Base-by-base conservation (phyloP, 2,113 vertebrate genomes). In the Gopherus evgoodei region DNA sequence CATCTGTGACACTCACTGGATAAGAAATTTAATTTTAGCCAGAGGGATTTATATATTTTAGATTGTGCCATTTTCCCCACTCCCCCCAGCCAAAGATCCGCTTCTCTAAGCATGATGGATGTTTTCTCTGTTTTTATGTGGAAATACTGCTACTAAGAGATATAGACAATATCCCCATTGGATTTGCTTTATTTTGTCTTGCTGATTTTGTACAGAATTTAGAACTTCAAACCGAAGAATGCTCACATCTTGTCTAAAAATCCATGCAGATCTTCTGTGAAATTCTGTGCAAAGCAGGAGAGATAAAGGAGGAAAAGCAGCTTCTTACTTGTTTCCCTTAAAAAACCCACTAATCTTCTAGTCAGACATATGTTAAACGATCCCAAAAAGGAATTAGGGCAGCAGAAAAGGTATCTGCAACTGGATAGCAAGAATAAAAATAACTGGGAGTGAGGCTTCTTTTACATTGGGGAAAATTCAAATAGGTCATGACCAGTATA, bases 361-460 rank as follows among this genome's bases (percentile, higher is more conserved):
- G 88, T 56, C 21, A 19, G 90, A 69, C 96, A 93, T 92, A 95
- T 90, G 96, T 81, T 84, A 65, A 94, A 4, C 50, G 83, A 89
- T 78, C 90, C 81, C 62, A 89, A 93, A 62, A 10, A 16, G 56
- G 96, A 97, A 95, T 94, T 95, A 97, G 97, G 94, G 87, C 96
- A 87, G 83, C 87, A 75, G 93, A 80, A 78, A 95, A 75, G 86
- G 91, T 94, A 83, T 1, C 27, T 95, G 91, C 86, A 88, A 62
- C 49, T 8, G 38, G 57, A 85, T 29, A n/a, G 59, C 29, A 85
- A 50, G 29, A 69, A 86, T 76, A 90, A 86, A 76, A 84, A 76
- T 65, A 44, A 25, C 6, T 76, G 95, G 92, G 90, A 94, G 90
- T 0, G 2, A 50, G 90, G 80, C 83, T 89, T 88, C 83, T 80